Percentiles rank a stretch among this genome's conserved stretches.
These are phyloP conservation scores for Petaurus breviceps DNA, from an alignment of 2,113 vertebrate genomes.

Conservation along the genomic window DNA sequence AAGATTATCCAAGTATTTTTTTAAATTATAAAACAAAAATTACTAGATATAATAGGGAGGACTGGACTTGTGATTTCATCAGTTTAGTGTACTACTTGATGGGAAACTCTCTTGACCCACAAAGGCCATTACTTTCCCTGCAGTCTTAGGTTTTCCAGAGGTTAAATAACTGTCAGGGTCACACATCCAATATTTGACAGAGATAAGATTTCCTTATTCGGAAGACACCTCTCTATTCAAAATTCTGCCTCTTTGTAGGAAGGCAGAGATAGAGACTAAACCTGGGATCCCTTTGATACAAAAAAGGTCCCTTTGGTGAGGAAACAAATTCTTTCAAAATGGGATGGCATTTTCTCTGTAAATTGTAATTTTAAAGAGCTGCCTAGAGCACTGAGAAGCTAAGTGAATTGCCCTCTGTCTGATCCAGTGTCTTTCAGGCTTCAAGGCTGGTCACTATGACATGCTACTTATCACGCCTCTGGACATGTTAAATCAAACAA, in stretches of 20 bases:
- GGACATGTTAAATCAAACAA: slow-evolving; percentile 4
- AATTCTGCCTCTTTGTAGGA: not conserved
- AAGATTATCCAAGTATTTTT: not conserved
- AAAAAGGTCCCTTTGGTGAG: not conserved
- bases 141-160: not conserved
- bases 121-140: not conserved
- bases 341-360: not conserved
- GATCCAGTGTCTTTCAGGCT: not conserved
- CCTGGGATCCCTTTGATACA: not conserved
- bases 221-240: not conserved
- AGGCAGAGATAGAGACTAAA: not conserved
- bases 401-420: not conserved
- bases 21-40: not conserved
- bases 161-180: not conserved
- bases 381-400: not conserved
- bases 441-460: not conserved
- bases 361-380: not conserved
- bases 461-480: not conserved
- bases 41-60: not conserved
- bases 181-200: not conserved
- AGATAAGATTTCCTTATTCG: not conserved
- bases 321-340: not conserved
- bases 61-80: not conserved
- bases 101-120: not conserved
- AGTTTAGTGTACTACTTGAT: not conserved